These are phyloP conservation scores for Manis crassicaudata DNA, from an alignment of 2,797 vertebrate species.

Conservation along the genomic window DNA sequence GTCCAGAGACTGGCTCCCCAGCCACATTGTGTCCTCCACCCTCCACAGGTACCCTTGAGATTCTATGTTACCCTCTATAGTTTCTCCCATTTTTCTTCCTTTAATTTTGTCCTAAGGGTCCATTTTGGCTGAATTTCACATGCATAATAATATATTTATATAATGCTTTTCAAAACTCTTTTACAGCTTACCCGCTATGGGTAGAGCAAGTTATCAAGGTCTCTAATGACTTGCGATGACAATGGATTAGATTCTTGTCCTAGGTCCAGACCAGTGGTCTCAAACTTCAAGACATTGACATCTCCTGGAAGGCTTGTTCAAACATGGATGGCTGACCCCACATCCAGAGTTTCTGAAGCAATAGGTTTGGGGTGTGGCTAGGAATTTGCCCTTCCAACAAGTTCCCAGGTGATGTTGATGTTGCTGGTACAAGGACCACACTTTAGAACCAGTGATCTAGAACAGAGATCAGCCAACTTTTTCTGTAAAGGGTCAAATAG, in stretches of 20 bases:
- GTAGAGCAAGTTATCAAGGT: neutral
- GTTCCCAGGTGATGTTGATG: neutral
- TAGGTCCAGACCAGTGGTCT: neutral
- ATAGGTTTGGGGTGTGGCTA: neutral
- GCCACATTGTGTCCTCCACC: neutral
- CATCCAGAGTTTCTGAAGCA: neutral
- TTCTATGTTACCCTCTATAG: neutral
- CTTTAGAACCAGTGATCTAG: constrained; percentile 15
- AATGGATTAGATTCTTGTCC: neutral
- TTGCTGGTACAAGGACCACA: neutral
- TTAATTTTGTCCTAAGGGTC: neutral
- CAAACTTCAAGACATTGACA: constrained; percentile 19
- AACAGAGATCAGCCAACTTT: neutral
- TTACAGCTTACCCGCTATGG: neutral
- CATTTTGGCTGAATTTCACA: constrained; percentile 9
- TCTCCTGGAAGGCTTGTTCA: neutral
- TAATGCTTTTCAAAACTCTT: neutral
- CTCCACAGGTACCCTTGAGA: neutral
- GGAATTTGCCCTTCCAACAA: constrained; percentile 41
- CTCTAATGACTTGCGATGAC: neutral
- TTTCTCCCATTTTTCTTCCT: constrained; percentile 45
- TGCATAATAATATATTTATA: neutral
- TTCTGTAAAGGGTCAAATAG: neutral
- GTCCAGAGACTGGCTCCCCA: neutral
- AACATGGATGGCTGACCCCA: neutral